A percentile compares a stretch with the other conserved stretches of the same genome.
Evolutionary conservation across 2,888 invertebrate species (phyloP).

Genomic region (Sminthurides aquaticus): DNA sequence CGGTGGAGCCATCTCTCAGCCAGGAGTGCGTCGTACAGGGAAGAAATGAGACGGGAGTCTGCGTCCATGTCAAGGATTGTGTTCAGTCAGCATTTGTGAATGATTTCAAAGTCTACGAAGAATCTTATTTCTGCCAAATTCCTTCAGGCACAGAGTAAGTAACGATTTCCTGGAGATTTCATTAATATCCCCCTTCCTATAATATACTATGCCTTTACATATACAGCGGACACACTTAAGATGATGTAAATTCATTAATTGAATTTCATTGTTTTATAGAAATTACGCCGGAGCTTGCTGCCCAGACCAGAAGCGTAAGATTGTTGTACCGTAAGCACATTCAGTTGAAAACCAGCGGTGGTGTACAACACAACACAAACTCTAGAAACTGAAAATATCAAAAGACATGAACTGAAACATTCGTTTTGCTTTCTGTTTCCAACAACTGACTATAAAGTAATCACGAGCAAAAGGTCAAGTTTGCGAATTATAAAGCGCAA

Average conservation of each 20-base stretch:
- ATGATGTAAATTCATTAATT: not conserved
- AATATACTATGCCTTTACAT: not conserved
- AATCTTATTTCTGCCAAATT: slow-evolving; percentile 34
- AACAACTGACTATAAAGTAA: no score
- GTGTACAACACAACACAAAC: not conserved
- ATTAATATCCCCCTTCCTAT: not conserved
- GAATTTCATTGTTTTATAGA: not conserved
- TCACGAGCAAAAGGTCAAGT: no score
- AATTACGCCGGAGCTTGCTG: slow-evolving; percentile 17
- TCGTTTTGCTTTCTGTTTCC: not conserved
- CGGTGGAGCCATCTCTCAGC: not conserved
- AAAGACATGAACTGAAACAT: not conserved
- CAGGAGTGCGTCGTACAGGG: slow-evolving; percentile 1
- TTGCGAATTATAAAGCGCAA: no score
- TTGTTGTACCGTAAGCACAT: not conserved
- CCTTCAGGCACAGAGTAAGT: not conserved
- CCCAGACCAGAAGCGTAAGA: not conserved
- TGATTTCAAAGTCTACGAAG: slow-evolving; percentile 26
- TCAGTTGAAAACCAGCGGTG: not conserved
- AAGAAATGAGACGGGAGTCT: slow-evolving; percentile 23
- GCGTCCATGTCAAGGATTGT: slow-evolving; percentile 39
- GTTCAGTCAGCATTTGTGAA: slow-evolving; percentile 30
- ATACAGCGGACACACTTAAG: no score
- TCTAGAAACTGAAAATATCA: not conserved
- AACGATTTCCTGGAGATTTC: not conserved